Conservation (phyloP, 2,797 vertebrate genomes). For the Sebastes minor region DNA sequence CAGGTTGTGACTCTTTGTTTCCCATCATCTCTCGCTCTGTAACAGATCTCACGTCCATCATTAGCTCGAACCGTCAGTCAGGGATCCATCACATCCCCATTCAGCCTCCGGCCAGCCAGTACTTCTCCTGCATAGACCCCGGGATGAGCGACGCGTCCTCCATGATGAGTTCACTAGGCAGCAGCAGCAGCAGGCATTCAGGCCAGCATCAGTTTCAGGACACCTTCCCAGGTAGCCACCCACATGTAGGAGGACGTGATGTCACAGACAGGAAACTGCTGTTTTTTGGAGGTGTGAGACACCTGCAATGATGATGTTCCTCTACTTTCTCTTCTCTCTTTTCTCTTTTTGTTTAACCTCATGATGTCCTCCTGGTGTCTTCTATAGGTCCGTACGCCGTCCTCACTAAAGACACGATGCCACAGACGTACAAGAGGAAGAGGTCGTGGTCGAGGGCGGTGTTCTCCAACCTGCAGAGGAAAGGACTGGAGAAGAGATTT, state of each 20-base stretch:
- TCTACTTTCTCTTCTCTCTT: not conserved
- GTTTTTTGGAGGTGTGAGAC: constrained; percentile 8
- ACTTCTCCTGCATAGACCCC: constrained; percentile 96
- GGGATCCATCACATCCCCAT: constrained; percentile 88
- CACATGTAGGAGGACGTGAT: constrained; percentile 35
- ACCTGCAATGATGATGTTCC: constrained; percentile 17
- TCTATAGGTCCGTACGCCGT: constrained; percentile 92
- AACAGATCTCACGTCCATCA: constrained; percentile 97
- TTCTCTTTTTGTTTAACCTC: constrained; percentile 7
- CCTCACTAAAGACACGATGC: constrained; percentile 98
- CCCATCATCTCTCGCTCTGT: constrained; percentile 75
- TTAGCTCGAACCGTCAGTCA: constrained; percentile 91
- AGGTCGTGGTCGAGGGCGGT: constrained; percentile 97
- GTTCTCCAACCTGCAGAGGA: constrained; percentile 98
- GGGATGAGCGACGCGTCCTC: constrained; percentile 91
- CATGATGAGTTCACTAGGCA: constrained; percentile 93
- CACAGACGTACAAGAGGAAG: constrained; percentile 98
- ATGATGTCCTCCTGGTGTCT: constrained; percentile 3
- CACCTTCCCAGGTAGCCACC: constrained; percentile 95
- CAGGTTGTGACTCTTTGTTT: constrained; percentile 39
- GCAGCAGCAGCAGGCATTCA: constrained; percentile 91
- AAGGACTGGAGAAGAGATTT: constrained; percentile 97
- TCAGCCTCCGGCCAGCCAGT: constrained; percentile 91
- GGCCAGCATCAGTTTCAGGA: constrained; percentile 99
- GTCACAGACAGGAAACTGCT: constrained; percentile 21